These are phyloP conservation scores for Chiroxiphia lanceolata DNA, from an alignment of 2,797 vertebrate species.

Conservation along the genomic window DNA sequence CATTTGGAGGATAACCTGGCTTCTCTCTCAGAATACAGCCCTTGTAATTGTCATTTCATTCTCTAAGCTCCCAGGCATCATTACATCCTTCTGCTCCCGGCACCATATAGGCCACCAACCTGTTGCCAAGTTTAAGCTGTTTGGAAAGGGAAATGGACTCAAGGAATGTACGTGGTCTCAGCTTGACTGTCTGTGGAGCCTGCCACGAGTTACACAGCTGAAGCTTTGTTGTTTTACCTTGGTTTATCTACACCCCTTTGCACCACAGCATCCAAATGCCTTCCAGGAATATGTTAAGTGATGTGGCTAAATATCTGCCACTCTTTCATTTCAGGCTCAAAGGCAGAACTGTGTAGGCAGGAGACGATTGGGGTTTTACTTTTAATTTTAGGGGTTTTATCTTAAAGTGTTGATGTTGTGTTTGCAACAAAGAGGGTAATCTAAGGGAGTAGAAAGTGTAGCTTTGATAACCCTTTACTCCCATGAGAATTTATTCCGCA, in stretches of 20 bases:
- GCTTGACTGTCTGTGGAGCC: neutral
- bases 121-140: neutral
- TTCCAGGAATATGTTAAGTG: slow-evolving; percentile 19
- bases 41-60: neutral
- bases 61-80: neutral
- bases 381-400: slow-evolving; percentile 39
- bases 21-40: neutral
- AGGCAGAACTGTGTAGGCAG: slow-evolving; percentile 30
- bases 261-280: slow-evolving; percentile 20
- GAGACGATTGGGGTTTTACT: neutral
- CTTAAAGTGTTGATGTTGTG: neutral
- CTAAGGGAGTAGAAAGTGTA: neutral
- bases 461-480: slow-evolving; percentile 18
- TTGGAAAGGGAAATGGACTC: neutral
- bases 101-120: neutral
- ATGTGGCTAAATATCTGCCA: slow-evolving; percentile 6
- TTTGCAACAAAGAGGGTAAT: slow-evolving; percentile 30
- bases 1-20: neutral
- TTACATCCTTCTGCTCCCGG: neutral
- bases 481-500: neutral
- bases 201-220: neutral
- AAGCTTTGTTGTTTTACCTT: neutral
- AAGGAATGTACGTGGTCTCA: neutral
- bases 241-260: slow-evolving; percentile 3
- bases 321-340: slow-evolving; percentile 48